A percentile compares a stretch with the other conserved stretches of the same genome.
phyloP scores from a whole-genome alignment of 2,888 invertebrate species.

The Drosophila putrida region DNA sequence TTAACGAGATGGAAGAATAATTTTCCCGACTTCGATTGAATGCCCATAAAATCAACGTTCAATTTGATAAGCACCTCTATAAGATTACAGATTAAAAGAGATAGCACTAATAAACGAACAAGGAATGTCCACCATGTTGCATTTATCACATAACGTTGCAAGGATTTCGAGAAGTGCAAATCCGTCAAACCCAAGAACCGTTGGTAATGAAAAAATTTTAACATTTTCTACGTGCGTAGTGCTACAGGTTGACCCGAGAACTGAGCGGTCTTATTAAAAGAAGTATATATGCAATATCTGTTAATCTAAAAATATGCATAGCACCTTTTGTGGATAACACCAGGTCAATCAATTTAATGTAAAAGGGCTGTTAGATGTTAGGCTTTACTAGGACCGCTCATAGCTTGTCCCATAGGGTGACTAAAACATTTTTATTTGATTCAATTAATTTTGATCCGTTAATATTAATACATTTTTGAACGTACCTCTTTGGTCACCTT shows the following conservation, averaged over 20 bases:
- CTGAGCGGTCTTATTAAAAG: constrained; percentile 1
- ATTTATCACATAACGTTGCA: constrained; percentile 25
- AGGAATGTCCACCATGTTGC: constrained; percentile 15
- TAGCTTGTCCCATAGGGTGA: no score
- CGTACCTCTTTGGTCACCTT: constrained; percentile 44
- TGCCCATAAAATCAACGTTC: constrained; percentile 5
- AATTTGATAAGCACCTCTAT: not conserved
- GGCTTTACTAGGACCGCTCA: no score
- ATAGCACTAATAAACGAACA: constrained; percentile 7
- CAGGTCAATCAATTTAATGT: constrained; percentile 2
- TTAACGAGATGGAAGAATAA: not conserved
- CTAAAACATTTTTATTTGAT: no score
- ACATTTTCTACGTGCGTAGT: constrained; percentile 11
- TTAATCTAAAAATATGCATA: not conserved
- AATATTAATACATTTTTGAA: not conserved
- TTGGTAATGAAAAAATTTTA: constrained; percentile 34
- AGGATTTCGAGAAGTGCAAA: constrained; percentile 23
- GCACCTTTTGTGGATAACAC: not conserved
- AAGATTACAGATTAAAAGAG: constrained; percentile 10
- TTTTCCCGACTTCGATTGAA: constrained; percentile 12
- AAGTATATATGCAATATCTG: not conserved
- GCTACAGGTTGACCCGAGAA: constrained; percentile 1
- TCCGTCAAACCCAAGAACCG: constrained; percentile 41
- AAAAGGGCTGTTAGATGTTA: not conserved
- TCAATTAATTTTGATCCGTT: no score